Conservation (phyloP, 2,113 vertebrate genomes). For the Phainopepla nitens region DNA sequence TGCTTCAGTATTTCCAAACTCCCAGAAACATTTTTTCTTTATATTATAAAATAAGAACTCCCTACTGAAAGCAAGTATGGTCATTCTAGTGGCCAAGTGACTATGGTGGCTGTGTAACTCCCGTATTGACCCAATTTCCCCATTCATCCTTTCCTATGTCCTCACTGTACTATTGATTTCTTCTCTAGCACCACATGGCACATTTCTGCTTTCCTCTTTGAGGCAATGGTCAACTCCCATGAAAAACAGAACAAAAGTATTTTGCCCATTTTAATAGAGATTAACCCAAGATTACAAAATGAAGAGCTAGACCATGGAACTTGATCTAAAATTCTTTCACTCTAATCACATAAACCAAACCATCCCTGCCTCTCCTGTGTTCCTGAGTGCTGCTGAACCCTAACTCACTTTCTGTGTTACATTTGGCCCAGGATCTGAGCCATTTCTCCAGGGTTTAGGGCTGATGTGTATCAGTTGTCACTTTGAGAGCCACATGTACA, state of each 20-base stretch:
- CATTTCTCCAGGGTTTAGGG: not conserved
- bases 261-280: not conserved
- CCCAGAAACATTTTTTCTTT: not conserved
- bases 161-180: not conserved
- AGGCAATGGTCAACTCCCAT: not conserved
- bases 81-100: not conserved
- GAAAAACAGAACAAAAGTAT: not conserved
- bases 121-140: not conserved
- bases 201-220: not conserved
- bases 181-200: not conserved
- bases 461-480: not conserved
- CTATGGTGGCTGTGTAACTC: not conserved
- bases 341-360: not conserved
- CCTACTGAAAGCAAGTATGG: not conserved
- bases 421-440: not conserved
- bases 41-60: not conserved
- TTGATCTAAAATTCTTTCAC: not conserved
- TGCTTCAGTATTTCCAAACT: not conserved
- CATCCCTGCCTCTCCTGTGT: not conserved
- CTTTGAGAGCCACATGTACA: not conserved
- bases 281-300: not conserved
- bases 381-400: not conserved
- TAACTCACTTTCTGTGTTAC: not conserved
- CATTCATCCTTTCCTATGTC: not conserved
- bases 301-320: not conserved